Evolutionary conservation across 2,113 vertebrate species (phyloP), one percentile per base, ranked within the genome.

Genomic region (Pogona vitticeps): DNA sequence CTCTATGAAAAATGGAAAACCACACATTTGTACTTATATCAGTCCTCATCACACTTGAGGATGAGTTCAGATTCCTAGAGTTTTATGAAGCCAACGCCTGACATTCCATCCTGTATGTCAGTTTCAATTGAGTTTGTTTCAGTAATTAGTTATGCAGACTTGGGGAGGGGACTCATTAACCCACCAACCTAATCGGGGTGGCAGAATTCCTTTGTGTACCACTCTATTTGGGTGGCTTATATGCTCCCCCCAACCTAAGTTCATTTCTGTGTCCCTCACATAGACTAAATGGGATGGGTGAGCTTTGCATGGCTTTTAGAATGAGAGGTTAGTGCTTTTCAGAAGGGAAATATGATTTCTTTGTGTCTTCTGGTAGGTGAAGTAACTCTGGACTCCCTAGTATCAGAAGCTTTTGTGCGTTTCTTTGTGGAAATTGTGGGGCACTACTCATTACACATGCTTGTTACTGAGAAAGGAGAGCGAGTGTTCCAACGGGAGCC

Each of bases 401-500:
- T 99, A 20, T 99, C 98, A 0, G 98, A 99, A 95, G 97, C 97
- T 1, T 99, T 99, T 63, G 98, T 99, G 91, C 97, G 95, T 40
- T 98, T 99, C 94, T 99, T 99, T 13, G 98, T 99, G 96, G 98
- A 99, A 94, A 88, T 98, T 0, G 97, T 99, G 17, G 99, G 99
- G 56, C 99, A 99, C 95, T 99, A 99, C 90, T 98, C 98, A 10
- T 95, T 98, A 76, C 97, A 98, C 94, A 98, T 99, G 97, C 94
- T 88, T 0, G 97, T 99, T 89, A 96, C 97, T 0, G 96, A 97
- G 82, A 91, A 84, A 18, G 98, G 98, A 0, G 94, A 96, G 88
- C 94, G 97, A 1, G 95, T 97, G 67, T 97, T 99, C 63, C 98
- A 98, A 93, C 96, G 98, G 9, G 98, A 99, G 3, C 96, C 88